These are phyloP conservation scores for Hemicrepidius hirtus DNA, from an alignment of 2,888 invertebrate species.

Conservation along the genomic window DNA sequence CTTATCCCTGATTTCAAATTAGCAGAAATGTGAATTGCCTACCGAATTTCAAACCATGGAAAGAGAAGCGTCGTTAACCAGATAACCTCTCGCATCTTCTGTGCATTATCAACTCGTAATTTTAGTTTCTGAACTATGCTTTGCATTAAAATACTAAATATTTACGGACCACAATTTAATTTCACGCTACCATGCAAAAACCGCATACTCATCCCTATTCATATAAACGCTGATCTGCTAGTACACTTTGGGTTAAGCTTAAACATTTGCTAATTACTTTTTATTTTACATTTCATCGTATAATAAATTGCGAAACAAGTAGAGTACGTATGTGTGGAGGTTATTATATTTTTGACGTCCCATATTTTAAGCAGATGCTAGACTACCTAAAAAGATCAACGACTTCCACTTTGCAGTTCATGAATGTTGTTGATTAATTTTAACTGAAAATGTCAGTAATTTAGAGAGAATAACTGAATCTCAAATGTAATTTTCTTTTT, in stretches of 20 bases:
- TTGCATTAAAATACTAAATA: constrained; percentile 10
- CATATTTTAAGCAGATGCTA: too few relatives aligned
- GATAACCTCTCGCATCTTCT: constrained; percentile 6
- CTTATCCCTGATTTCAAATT: constrained; percentile 20
- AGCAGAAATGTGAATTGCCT: neutral
- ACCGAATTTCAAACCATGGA: neutral
- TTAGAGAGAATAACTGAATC: too few relatives aligned
- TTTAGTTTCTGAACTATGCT: constrained; percentile 7
- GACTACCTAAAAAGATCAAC: too few relatives aligned
- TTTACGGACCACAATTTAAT: neutral
- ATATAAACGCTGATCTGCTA: neutral
- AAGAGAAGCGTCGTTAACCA: constrained; percentile 5
- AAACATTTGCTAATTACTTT: constrained; percentile 2
- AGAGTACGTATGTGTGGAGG: too few relatives aligned
- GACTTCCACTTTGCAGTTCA: too few relatives aligned
- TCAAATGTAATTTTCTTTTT: too few relatives aligned
- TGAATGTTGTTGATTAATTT: too few relatives aligned
- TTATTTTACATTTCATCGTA: neutral
- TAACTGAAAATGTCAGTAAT: too few relatives aligned
- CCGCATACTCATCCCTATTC: neutral
- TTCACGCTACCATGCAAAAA: constrained; percentile 3
- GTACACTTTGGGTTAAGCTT: neutral
- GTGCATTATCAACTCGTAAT: neutral
- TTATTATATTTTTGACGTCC: too few relatives aligned
- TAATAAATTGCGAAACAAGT: too few relatives aligned